Conservation (phyloP, 2,888 invertebrate genomes). For the Trachelus troglodyta region DNA sequence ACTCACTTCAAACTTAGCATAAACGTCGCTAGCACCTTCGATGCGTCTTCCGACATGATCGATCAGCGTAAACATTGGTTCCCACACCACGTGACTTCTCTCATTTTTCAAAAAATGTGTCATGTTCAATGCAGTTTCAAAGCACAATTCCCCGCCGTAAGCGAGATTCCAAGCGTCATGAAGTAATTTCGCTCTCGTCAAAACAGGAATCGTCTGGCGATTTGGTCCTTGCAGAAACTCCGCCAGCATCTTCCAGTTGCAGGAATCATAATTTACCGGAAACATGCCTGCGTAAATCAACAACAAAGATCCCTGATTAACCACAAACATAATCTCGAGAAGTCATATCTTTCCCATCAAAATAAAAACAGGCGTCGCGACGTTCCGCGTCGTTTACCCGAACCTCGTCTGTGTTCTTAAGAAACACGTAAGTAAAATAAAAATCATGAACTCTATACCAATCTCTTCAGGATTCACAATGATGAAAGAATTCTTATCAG, state of each 20-base stretch:
- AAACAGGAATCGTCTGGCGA: conserved; percentile 72
- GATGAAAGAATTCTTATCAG: conserved; percentile 74
- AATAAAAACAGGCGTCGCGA: no score
- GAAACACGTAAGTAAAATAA: no score
- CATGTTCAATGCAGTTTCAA: conserved; percentile 82
- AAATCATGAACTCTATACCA: conserved; percentile 67
- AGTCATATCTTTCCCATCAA: no score
- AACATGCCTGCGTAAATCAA: conserved; percentile 73
- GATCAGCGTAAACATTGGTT: conserved; percentile 84
- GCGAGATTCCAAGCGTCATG: conserved; percentile 85
- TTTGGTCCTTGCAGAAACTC: conserved; percentile 68
- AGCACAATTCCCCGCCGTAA: conserved; percentile 81
- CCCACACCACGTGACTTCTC: conserved; percentile 82
- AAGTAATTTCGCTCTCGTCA: conserved; percentile 79
- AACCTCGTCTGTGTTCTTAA: not conserved
- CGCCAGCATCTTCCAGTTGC: conserved; percentile 82
- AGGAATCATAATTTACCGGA: conserved; percentile 83
- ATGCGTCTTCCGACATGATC: conserved; percentile 84
- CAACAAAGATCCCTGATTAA: no score
- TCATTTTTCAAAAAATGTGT: conserved; percentile 80
- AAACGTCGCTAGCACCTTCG: conserved; percentile 71
- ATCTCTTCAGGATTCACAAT: conserved; percentile 88
- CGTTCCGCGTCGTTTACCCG: no score
- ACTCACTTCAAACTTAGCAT: conserved; percentile 79
- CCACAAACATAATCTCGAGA: no score